Evolutionary conservation across 2,113 vertebrate genomes (phyloP).

Genomic region (Tringa solitaria): DNA sequence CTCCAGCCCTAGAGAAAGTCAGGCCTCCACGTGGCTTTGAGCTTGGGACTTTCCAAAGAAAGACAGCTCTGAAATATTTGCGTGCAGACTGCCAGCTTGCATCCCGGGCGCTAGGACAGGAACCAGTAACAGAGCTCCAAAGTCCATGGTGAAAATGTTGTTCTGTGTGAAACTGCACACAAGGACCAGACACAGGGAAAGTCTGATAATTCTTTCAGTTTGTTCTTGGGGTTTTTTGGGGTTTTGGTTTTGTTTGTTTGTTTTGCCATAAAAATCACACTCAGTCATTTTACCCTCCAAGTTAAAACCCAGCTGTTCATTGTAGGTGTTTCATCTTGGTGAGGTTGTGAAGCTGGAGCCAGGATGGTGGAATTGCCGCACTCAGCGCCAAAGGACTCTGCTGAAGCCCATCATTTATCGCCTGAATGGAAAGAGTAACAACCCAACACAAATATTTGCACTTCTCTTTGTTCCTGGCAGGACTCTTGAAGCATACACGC

Average conservation of each 20-base stretch:
- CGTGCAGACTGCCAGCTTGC: neutral
- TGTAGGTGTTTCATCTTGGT: neutral
- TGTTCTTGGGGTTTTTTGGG: neutral
- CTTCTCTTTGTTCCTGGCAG: slow-evolving; percentile 27
- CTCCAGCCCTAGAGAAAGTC: neutral
- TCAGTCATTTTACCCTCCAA: neutral
- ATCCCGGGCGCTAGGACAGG: neutral
- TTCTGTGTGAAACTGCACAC: neutral
- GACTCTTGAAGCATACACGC: neutral
- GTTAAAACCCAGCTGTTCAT: neutral
- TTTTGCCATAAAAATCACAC: no score
- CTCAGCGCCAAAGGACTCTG: neutral
- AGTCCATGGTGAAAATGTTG: neutral
- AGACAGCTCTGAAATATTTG: neutral
- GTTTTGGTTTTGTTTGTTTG: neutral
- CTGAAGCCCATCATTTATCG: neutral
- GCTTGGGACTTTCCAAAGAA: neutral
- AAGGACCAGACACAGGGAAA: neutral
- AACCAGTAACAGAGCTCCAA: neutral
- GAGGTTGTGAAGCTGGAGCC: neutral
- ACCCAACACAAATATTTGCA: slow-evolving; percentile 44
- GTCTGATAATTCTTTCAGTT: neutral
- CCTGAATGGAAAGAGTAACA: slow-evolving; percentile 51
- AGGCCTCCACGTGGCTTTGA: neutral
- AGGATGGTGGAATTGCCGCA: neutral